Conservation (phyloP, 2,113 vertebrate genomes). For the Motacilla alba region DNA sequence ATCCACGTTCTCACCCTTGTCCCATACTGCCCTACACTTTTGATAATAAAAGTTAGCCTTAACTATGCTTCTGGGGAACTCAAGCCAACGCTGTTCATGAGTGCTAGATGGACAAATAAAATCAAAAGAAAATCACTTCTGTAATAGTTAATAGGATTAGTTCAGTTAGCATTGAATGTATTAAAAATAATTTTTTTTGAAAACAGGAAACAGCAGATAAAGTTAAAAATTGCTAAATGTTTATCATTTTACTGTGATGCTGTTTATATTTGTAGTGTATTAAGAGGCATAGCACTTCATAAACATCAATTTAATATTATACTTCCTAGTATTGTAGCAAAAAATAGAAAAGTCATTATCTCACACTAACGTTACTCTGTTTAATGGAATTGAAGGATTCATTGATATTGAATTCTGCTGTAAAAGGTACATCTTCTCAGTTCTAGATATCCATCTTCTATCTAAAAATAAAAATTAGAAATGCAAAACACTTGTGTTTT, state of each 20-base stretch:
- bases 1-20: not conserved
- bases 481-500: not conserved
- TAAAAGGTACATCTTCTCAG: not conserved
- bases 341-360: not conserved
- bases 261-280: not conserved
- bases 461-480: not conserved
- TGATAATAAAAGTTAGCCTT: not conserved
- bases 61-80: not conserved
- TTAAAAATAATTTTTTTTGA: not conserved
- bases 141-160: not conserved
- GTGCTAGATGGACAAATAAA: not conserved
- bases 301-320: not conserved
- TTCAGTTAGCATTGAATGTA: not conserved
- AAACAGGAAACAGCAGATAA: not conserved
- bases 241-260: not conserved
- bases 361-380: not conserved
- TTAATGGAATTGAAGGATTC: not conserved
- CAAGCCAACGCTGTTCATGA: not conserved
- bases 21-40: not conserved
- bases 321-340: not conserved
- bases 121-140: not conserved
- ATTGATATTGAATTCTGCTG: not conserved
- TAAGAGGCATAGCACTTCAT: not conserved
- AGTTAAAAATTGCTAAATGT: not conserved
- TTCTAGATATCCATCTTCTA: not conserved